Base-by-base conservation (phyloP, 2,113 vertebrate species). In the Hiodon tergisus region DNA sequence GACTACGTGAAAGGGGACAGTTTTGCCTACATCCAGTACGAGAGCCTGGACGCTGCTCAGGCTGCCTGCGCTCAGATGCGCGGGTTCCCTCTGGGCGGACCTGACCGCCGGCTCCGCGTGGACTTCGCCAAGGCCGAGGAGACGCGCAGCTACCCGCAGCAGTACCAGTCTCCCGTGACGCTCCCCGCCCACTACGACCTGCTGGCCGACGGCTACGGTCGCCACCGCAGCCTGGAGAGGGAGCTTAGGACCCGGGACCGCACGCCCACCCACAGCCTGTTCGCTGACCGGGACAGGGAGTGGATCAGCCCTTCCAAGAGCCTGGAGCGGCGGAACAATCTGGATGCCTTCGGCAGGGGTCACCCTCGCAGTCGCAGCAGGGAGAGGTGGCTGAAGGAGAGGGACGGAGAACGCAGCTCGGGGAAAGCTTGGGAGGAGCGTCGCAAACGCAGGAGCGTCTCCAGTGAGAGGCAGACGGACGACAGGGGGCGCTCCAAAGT, bases 41-140 rank as follows among this genome's bases (percentile, higher is more conserved):
- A 99, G 17, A 99, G 97, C 74, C 51, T 99, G 87, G 97, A 98
- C 0, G 97, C 97, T 0, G 93, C 97, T 0, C 96, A 98, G 84
- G 96, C 97, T 0, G 96, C 97, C 78, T 99, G 96, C 2, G 92
- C 93, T 0, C 97, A 99, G 82, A 99, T 99, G 97, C 89, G 96
- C 75, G 97, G 97, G 6, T 99, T 99, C 16, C 94, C 95, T 0
- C 46, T 99, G 80, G 96, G 95, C 0, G 97, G 95, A 0, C 92
- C 95, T 0, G 96, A 97, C 74, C 91, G 95, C 4, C 88, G 97
- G 3, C 92, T 99, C 6, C 86, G 97, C 0, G 96, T 98, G 70
- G 97, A 99, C 88, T 99, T 99, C 70, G 97, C 97, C 77, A 98
- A 98, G 81, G 94, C 94, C 0, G 97, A 99, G 88, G 97, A 98